These are phyloP conservation scores for Mormyrus proboscirostris DNA, from an alignment of 2,797 vertebrate genomes.

Conservation along the genomic window DNA sequence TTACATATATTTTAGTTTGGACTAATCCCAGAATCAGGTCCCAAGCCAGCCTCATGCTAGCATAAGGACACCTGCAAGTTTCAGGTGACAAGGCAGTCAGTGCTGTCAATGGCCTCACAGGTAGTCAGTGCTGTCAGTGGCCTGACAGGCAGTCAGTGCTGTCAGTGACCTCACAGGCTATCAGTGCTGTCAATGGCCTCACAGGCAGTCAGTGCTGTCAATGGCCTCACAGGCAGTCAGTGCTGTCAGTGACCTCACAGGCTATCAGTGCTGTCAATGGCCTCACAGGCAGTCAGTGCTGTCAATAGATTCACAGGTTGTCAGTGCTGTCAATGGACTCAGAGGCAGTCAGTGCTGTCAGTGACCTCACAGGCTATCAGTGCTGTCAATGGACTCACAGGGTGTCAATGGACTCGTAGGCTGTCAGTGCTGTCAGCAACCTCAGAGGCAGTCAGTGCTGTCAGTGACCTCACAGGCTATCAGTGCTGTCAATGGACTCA, in stretches of 20 bases:
- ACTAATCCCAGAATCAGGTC: constrained; percentile 67
- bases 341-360: too few relatives aligned
- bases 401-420: too few relatives aligned
- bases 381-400: too few relatives aligned
- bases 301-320: background rate
- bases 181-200: too few relatives aligned
- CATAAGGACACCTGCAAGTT: constrained; percentile 65
- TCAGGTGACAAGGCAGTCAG: constrained; percentile 25
- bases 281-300: background rate
- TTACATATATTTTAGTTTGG: constrained; percentile 29
- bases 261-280: background rate
- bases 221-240: background rate
- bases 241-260: background rate
- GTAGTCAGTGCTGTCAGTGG: too few relatives aligned
- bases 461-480: background rate
- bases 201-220: background rate
- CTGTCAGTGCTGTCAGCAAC: too few relatives aligned
- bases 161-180: too few relatives aligned
- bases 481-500: background rate
- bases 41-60: constrained; percentile 71
- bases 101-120: background rate
- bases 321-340: too few relatives aligned
- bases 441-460: background rate
- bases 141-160: background rate
- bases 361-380: too few relatives aligned